Evolutionary conservation across 2,888 invertebrate species (phyloP).

Genomic region (Drosophila stalkeri): DNA sequence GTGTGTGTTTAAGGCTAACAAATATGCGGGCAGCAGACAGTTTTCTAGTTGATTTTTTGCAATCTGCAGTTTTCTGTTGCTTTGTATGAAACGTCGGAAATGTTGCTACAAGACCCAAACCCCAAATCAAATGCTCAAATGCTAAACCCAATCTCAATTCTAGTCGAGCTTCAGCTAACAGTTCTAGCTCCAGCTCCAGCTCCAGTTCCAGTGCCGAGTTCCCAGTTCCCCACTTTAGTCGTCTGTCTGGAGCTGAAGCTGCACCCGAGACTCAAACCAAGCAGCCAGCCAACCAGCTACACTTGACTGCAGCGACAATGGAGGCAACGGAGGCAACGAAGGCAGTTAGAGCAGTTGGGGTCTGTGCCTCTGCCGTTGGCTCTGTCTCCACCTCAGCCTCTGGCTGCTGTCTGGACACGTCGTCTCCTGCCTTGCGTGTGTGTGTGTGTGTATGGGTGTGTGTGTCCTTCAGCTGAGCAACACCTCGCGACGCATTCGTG

Average conservation of each 20-base stretch:
- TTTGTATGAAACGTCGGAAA: conserved; percentile 74
- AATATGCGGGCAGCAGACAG: conserved; percentile 62
- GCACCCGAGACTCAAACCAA: conserved; percentile 45
- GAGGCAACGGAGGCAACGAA: neutral
- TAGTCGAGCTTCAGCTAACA: conserved; percentile 14
- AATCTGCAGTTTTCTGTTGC: conserved; percentile 77
- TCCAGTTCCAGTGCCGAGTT: conserved; percentile 6
- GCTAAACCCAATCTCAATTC: conserved; percentile 18
- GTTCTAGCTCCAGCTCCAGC: conserved; percentile 12
- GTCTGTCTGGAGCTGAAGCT: conserved; percentile 59
- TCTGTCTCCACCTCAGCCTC: conserved; percentile 11
- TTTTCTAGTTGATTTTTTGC: conserved; percentile 77
- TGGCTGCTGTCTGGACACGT: conserved; percentile 57
- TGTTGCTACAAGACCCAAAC: conserved; percentile 67
- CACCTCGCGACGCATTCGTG: conserved; percentile 78
- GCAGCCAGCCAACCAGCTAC: conserved; percentile 12
- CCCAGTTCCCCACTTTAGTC: neutral
- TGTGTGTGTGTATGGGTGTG: conserved; percentile 4
- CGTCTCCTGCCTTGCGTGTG: conserved; percentile 39
- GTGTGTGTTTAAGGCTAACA: conserved; percentile 54
- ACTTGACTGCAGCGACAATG: conserved; percentile 31
- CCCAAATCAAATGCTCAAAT: conserved; percentile 5
- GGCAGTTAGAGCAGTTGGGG: neutral
- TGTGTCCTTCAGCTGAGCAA: conserved; percentile 59
- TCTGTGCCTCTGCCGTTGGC: conserved; percentile 10